Conservation (phyloP, 2,888 invertebrate genomes). For the Patella caerulea region DNA sequence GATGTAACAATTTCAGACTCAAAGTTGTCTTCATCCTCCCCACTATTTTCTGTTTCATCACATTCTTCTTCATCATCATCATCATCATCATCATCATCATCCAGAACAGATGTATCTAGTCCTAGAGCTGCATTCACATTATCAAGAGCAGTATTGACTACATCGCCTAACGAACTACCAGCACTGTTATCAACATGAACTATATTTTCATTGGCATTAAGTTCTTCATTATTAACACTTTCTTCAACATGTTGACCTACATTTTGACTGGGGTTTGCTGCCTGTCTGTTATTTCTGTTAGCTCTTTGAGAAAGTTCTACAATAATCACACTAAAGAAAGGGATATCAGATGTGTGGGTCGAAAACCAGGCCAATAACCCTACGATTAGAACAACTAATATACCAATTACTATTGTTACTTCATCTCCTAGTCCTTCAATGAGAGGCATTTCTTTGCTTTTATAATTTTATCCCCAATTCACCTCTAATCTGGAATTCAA, state of each 20-base stretch:
- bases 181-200: background rate
- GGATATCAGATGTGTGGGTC: constrained; percentile 81
- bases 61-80: background rate
- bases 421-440: constrained; percentile 89
- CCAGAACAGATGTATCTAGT: background rate
- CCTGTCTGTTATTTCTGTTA: background rate
- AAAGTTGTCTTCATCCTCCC: background rate
- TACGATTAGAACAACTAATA: constrained; percentile 75
- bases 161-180: background rate
- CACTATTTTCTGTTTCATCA: background rate
- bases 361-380: constrained; percentile 82
- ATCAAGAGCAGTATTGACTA: constrained; percentile 6
- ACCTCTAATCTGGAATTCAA: too few species aligned
- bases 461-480: too few species aligned
- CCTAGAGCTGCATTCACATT: constrained; percentile 5
- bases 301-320: constrained; percentile 53
- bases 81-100: constrained; percentile 18
- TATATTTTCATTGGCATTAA: background rate
- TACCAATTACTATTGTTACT: constrained; percentile 82
- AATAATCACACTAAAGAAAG: constrained; percentile 68
- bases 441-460: constrained; percentile 72
- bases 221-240: background rate
- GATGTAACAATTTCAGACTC: background rate
- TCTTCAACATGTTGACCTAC: background rate
- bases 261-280: background rate